These are phyloP conservation scores for Drosophila anomalipes DNA, from an alignment of 2,888 invertebrate species.

Conservation along the genomic window DNA sequence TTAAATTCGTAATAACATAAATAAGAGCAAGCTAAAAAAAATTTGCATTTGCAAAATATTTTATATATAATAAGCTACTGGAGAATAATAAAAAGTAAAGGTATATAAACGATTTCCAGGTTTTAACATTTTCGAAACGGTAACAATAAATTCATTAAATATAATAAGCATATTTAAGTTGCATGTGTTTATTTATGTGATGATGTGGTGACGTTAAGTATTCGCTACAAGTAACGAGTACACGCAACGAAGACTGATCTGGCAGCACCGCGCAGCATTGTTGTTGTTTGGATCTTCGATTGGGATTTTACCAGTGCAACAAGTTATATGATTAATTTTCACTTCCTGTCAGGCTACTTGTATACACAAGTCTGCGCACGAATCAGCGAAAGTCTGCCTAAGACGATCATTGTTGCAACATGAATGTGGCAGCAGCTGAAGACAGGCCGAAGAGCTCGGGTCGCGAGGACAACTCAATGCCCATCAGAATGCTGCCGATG, in stretches of 20 bases:
- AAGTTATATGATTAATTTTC: conserved; percentile 20
- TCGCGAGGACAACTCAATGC: conserved; percentile 44
- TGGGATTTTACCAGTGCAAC: conserved; percentile 36
- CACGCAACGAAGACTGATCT: conserved; percentile 2
- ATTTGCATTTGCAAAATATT: background rate
- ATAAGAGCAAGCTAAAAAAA: background rate
- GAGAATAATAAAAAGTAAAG: background rate
- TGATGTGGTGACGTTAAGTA: conserved; percentile 1
- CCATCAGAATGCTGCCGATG: conserved; percentile 87
- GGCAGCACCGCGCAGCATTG: conserved; percentile 18
- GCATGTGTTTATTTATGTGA: background rate
- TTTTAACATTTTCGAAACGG: background rate
- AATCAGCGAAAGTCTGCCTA: conserved; percentile 6
- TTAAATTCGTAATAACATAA: background rate
- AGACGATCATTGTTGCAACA: conserved; percentile 9
- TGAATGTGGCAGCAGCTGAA: conserved; percentile 32
- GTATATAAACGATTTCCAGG: background rate
- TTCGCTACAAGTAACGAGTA: conserved; percentile 15
- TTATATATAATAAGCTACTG: background rate
- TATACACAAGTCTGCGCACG: conserved; percentile 3
- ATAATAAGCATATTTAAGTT: background rate
- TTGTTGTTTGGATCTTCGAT: background rate
- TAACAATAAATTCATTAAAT: background rate
- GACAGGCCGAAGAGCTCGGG: conserved; percentile 12
- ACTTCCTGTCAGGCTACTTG: background rate